A percentile compares a stretch with the other conserved stretches of the same genome.
Conservation (phyloP, 2,888 invertebrate species). For the Tetragnatha montana region DNA sequence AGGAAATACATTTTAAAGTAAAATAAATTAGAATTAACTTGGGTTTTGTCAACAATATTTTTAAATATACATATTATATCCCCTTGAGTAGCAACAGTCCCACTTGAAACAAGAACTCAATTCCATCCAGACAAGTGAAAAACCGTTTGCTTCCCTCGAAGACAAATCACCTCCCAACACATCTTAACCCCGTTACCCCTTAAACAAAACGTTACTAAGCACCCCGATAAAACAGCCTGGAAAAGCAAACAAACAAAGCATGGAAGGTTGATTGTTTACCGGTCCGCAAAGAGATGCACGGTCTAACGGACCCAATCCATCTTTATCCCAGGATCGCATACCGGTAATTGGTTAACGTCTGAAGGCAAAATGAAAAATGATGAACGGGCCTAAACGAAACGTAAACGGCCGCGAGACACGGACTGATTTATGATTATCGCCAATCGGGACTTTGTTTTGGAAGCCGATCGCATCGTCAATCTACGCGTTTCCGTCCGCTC, state of each 20-base stretch:
- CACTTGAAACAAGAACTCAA: too few relatives aligned
- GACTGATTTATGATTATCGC: conserved; percentile 38
- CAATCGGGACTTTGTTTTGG: conserved; percentile 19
- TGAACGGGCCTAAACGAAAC: conserved; percentile 16
- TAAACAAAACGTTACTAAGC: too few relatives aligned
- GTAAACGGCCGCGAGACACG: conserved; percentile 4
- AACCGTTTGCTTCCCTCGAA: too few relatives aligned
- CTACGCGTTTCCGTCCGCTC: conserved; percentile 14
- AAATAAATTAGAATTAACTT: too few relatives aligned
- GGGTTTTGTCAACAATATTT: too few relatives aligned
- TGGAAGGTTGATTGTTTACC: conserved; percentile 3
- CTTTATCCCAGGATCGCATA: conserved; percentile 19
- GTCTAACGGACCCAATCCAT: not conserved
- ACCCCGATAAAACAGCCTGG: too few relatives aligned
- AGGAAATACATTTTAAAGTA: too few relatives aligned
- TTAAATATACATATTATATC: too few relatives aligned
- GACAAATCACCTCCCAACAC: too few relatives aligned
- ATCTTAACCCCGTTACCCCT: too few relatives aligned
- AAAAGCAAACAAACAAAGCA: not conserved
- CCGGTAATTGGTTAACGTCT: conserved; percentile 20
- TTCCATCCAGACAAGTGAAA: too few relatives aligned
- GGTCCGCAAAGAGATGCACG: not conserved
- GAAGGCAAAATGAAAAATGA: conserved; percentile 34
- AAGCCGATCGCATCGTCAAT: conserved; percentile 27
- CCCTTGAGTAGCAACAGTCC: too few relatives aligned